Evolutionary conservation across 2,113 vertebrate genomes (phyloP), one percentile per base, ranked within the genome.

Genomic region (Brachyhypopomus gauderio): DNA sequence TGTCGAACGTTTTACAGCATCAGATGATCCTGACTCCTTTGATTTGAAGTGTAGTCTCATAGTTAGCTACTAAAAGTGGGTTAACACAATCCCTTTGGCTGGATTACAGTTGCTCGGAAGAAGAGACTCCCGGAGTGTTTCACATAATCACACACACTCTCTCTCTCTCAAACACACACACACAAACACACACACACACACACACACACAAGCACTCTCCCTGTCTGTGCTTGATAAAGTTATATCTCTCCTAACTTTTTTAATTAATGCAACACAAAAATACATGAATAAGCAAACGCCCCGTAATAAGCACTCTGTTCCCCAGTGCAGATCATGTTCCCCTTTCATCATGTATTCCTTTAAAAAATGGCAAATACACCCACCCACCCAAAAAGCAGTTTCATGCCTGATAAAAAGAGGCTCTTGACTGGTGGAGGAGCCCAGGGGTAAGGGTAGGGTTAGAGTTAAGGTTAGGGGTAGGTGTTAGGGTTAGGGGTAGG

Each of bases 11-110:
- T 82, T 72, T 59, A 78, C 72, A 72, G 77, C 38, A 12, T 69
- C 72, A 79, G 74, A 82, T 83, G 74, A 82, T 83, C 80, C 79
- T 45, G 45, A 79, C 41, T 82, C 56, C 71, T 85, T 85, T 85
- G 52, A 82, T 82, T 79, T 60, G 76, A 85, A 85, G 79, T 27
- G 17, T 22, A 36, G 34, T 62, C 72, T 19, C 56, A 48, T 77
- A 67, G 77, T 77, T 83, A 75, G 77, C 64, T 80, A 70, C 64
- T 79, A 77, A 83, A 89, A 87, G 83, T 87, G 85, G 88, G 88
- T 88, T 88, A 86, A 75, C 80, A 36, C 78, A 30, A 81, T 69
- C 86, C 87, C 86, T 83, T 85, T 69, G 86, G 86, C 82, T 85
- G 85, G 86, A 86, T 82, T 77, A 81, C 78, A 81, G 79, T 86